Evolutionary conservation across 2,113 vertebrate species (phyloP).

Genomic region (Stegostoma tigrinum): DNA sequence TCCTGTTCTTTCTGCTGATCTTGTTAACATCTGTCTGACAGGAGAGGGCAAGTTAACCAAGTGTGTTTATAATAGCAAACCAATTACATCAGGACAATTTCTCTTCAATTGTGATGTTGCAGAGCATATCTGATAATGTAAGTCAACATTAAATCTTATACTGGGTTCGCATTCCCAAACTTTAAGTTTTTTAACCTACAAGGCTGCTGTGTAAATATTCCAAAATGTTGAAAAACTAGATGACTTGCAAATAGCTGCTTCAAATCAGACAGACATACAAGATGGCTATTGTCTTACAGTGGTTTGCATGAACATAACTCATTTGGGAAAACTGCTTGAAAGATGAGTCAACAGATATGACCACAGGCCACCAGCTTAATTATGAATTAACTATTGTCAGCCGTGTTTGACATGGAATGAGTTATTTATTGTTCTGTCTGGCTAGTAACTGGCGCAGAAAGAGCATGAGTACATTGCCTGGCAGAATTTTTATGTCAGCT

Average conservation of each 20-base stretch:
- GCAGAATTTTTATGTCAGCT: not conserved
- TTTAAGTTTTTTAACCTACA: not conserved
- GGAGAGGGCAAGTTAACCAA: not conserved
- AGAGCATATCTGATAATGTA: not conserved
- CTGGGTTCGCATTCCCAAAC: not conserved
- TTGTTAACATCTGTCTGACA: not conserved
- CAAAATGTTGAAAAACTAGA: not conserved
- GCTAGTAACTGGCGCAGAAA: not conserved
- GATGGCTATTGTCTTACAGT: not conserved
- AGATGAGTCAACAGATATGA: not conserved
- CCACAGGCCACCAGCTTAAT: not conserved
- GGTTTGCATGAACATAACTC: not conserved
- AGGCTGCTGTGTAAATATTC: not conserved
- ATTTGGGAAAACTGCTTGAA: not conserved
- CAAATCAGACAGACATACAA: not conserved
- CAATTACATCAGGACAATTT: not conserved
- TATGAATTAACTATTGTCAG: constrained; percentile 31
- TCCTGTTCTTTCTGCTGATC: not conserved
- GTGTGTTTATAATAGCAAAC: not conserved
- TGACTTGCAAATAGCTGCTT: not conserved
- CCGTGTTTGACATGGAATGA: not conserved
- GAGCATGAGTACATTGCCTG: not conserved
- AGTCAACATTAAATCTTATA: not conserved
- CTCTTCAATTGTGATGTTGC: not conserved
- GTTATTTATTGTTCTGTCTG: not conserved